Evolutionary conservation across 2,888 invertebrate species (phyloP), one percentile per base, ranked within the genome.

Genomic region (Andrena dorsata): DNA sequence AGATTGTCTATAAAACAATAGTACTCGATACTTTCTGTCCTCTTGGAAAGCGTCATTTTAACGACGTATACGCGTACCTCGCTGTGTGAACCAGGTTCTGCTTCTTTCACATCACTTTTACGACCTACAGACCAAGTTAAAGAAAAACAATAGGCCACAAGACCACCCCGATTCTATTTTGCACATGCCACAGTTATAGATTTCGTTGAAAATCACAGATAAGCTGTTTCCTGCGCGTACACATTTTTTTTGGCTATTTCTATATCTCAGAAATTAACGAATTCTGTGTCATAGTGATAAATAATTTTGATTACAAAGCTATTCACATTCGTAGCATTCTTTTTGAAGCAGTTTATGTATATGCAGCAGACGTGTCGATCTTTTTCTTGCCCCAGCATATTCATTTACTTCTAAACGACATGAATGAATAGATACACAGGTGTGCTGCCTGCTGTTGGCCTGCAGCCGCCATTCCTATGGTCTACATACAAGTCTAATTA

Each of bases 401-500:
- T 76, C 63, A 2, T 30, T 47, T 69, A 58, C 16, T 56, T 58
- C 20, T 64, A 69, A 79, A 79, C 16, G 63, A 75, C 32, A 47
- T 61, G 2, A 66, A 26, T 16, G 51, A 58, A 77, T 53, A 73
- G 76, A 63, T 66, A 28, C 65, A 70, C 84, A 85, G 83, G 83
- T 88, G 87, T 80, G 71, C 74, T 41, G 60, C n/a, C 60, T 71
- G 61, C 49, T 63, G 30, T 32, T 75, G 72, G 77, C 85, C 85
- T 82, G 84, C 84, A 78, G 81, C 86, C 81, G 82, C 74, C 82
- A 85, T 76, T 86, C 49, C 76, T 61, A 61, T 73, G 56, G 49
- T 80, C 76, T 76, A 63, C 74, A 76, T 77, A 66, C 65, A 49
- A 53, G 20, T 75, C 87, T 84, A 87, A 89, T 89, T 89, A 86